Evolutionary conservation across 1,140 invertebrate genomes (phyloP), one percentile per base, ranked within the genome.

Genomic region (Diploscapter pachys): DNA sequence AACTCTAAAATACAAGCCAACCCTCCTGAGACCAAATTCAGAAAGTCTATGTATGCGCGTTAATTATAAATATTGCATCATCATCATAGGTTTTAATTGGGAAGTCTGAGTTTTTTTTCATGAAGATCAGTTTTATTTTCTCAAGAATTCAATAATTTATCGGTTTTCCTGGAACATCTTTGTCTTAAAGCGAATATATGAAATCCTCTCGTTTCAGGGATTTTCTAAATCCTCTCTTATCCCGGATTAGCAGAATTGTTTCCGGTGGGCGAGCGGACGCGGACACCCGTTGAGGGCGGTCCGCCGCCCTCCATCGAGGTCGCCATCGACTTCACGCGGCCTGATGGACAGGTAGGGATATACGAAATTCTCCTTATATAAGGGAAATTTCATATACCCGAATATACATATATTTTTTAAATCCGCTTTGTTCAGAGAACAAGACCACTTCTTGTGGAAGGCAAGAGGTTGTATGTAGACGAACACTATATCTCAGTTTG

Each of bases 401-500:
- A 11, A 13, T 11, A 59, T 59, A 11, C 57, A 11, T 59, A 11
- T 13, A 59, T 13, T 57, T 69, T 55, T 48, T 2, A n/a, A 11
- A 11, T 69, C 67, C 6, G 8, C 2, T n/a, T 48, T 9, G 11
- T 59, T 48, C 67, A 50, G 11, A 13, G 11, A 8, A 11, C 56
- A 31, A 62, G 82, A 31, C 83, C 83, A 48, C 65, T 85, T n/a
- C 64, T 85, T 31, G 82, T 85, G 9, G 83, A 85, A 72, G 82
- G 79, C 3, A 85, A 86, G 73, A 49, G 84, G 49, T 66, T 85
- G 5, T 85, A 85, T 73, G 83, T 85, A 11, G 83, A 85, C 74
- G 83, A 85, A 65, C 83, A 85, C 73, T 85, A 85, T 74, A 82
- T 85, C 49, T 80, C 78, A 31, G 84, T 85, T 4, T 83, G 82